Conservation (phyloP, 2,113 vertebrate species). For the Cololabis saira region DNA sequence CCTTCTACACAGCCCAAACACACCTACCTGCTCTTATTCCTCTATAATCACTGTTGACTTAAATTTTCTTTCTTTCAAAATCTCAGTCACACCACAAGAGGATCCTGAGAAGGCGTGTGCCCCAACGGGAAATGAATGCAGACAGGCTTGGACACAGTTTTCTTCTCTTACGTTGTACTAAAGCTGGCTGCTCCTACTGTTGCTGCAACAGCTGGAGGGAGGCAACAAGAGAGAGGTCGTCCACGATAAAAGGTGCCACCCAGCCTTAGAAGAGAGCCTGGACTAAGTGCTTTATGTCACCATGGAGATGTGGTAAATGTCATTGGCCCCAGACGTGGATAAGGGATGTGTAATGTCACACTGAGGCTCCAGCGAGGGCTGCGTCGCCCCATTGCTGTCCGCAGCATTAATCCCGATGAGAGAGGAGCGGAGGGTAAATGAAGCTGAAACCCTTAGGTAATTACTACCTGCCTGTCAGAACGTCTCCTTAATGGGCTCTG, state of each 20-base stretch:
- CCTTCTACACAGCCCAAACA: background rate
- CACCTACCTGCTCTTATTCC: background rate
- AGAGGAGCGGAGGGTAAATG: constrained; percentile 45
- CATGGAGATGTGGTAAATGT: constrained; percentile 62
- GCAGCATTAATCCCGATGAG: constrained; percentile 44
- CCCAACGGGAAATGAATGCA: constrained; percentile 39
- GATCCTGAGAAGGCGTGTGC: constrained; percentile 56
- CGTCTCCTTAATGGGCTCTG: constrained; percentile 59
- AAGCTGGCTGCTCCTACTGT: constrained; percentile 20
- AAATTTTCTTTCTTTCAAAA: constrained; percentile 3
- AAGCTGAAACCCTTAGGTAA: constrained; percentile 68
- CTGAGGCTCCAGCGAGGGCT: constrained; percentile 28
- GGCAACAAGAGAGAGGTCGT: constrained; percentile 28
- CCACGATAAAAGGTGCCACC: constrained; percentile 48
- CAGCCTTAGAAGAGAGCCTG: constrained; percentile 11
- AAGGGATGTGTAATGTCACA: constrained; percentile 44
- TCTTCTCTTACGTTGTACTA: constrained; percentile 16
- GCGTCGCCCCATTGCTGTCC: constrained; percentile 9
- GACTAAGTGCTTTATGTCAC: constrained; percentile 63
- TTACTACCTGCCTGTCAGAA: constrained; percentile 72
- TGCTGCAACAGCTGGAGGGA: constrained; percentile 20
- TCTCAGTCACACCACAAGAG: constrained; percentile 16
- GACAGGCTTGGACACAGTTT: constrained; percentile 27
- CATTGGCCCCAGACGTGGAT: constrained; percentile 37
- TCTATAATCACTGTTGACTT: constrained; percentile 16